Conservation (phyloP, 2,888 invertebrate genomes). For the Tenthredo livida region DNA sequence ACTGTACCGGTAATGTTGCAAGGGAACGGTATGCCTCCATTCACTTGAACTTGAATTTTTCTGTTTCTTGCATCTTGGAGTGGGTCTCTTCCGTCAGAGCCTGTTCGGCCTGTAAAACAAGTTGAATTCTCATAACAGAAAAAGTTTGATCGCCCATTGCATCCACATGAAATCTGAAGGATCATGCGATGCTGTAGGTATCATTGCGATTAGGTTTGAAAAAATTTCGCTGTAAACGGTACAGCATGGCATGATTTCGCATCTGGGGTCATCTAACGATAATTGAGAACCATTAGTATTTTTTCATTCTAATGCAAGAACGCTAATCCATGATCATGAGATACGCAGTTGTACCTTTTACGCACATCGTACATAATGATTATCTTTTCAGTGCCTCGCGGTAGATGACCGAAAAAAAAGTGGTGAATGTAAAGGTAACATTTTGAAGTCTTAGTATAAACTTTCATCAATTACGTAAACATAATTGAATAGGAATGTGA, state of each 20-base stretch:
- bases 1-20: constrained; percentile 59
- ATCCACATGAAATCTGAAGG: neutral
- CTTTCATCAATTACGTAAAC: constrained; percentile 43
- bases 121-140: neutral
- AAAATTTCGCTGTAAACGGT: neutral
- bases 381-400: neutral
- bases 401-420: neutral
- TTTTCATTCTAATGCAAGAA: neutral
- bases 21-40: constrained; percentile 59
- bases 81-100: neutral
- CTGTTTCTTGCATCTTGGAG: neutral
- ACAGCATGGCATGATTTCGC: neutral
- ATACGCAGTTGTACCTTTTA: neutral
- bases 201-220: neutral
- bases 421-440: neutral
- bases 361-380: neutral
- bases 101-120: neutral
- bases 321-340: neutral
- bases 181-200: neutral
- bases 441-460: constrained; percentile 2
- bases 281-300: neutral
- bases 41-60: constrained; percentile 56
- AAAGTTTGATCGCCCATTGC: neutral
- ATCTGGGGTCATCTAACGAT: neutral
- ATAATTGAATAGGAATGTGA: neutral